Evolutionary conservation across 2,797 vertebrate genomes (phyloP).

Genomic region (Numenius phaeopus): DNA sequence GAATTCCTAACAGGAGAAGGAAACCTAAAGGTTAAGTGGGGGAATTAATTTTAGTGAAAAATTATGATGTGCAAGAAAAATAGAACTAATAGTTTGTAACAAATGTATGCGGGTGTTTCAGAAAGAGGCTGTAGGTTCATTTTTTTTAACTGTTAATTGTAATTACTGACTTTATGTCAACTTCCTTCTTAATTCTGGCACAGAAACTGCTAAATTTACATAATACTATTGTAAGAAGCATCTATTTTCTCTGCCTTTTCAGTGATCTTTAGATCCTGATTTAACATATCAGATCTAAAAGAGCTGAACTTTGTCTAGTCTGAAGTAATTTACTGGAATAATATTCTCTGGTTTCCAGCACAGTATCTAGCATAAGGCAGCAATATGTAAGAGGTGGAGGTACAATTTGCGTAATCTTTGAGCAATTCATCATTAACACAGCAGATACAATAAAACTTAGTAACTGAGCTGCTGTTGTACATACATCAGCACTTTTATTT

Average conservation of each 20-base stretch:
- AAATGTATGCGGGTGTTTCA: not conserved
- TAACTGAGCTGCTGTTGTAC: not conserved
- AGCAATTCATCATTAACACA: not conserved
- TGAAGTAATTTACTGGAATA: not conserved
- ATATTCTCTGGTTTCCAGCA: not conserved
- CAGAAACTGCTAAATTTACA: not conserved
- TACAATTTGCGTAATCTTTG: slow-evolving; percentile 11
- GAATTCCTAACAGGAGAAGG: slow-evolving; percentile 95
- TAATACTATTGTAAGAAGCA: not conserved
- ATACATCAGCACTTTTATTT: not conserved
- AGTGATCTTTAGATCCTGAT: not conserved
- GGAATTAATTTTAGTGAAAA: slow-evolving; percentile 2
- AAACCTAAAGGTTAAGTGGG: slow-evolving; percentile 88
- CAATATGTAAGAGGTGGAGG: not conserved
- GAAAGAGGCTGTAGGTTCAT: not conserved
- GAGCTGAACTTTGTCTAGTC: not conserved
- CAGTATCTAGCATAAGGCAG: not conserved
- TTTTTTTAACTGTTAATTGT: not conserved
- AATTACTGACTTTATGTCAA: not conserved
- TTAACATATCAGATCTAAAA: not conserved
- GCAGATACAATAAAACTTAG: not conserved
- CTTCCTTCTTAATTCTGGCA: not conserved
- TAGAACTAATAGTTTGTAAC: not conserved
- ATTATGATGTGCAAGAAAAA: not conserved
- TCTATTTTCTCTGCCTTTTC: not conserved